These are phyloP conservation scores for Phenganax stokvisi DNA, from an alignment of 92 coral and sea anemone species.

Conservation along the genomic window DNA sequence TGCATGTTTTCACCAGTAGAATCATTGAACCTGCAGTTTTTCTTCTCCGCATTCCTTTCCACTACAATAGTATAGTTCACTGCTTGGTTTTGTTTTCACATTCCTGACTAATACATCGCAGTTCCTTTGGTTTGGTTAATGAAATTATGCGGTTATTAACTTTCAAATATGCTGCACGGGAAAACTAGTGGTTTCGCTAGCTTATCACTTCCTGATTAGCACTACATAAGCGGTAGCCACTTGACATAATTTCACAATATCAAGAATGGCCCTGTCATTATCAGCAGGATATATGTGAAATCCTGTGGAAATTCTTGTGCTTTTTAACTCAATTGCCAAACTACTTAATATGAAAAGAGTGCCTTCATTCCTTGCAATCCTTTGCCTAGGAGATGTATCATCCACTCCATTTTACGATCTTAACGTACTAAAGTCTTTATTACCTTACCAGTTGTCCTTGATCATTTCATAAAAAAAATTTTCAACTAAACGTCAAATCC, in stretches of 20 bases:
- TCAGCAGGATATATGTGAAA: not conserved
- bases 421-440: too few species aligned
- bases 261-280: not conserved
- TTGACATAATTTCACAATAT: slow-evolving; percentile 14
- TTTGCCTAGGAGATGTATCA: too few species aligned
- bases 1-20: too few species aligned
- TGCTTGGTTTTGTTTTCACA: not conserved
- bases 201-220: slow-evolving; percentile 22
- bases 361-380: not conserved
- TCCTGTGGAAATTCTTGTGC: not conserved
- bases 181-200: not conserved
- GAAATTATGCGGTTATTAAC: slow-evolving; percentile 16
- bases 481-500: too few species aligned
- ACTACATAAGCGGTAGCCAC: slow-evolving; percentile 23
- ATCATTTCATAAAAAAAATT: too few species aligned
- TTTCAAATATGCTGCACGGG: not conserved
- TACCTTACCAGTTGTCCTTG: too few species aligned
- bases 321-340: not conserved
- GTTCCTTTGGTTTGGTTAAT: not conserved
- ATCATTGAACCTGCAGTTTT: too few species aligned
- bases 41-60: too few species aligned
- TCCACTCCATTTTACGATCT: too few species aligned
- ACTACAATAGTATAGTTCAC: not conserved
- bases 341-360: not conserved
- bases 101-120: not conserved